Evolutionary conservation across 2,797 vertebrate species (phyloP).

Genomic region (Threskiornis aethiopicus): DNA sequence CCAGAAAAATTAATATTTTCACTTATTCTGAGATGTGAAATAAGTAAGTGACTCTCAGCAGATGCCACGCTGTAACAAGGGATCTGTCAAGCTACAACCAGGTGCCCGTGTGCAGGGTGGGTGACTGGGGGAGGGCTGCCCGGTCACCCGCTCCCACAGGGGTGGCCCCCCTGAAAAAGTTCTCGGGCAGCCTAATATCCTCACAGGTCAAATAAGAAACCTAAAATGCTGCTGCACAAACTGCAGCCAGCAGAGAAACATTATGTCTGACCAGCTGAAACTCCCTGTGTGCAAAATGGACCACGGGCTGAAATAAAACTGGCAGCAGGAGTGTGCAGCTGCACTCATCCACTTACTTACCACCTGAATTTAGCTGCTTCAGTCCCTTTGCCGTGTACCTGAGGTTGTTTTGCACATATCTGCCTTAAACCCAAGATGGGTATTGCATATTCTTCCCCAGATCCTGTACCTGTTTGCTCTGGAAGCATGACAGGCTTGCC

Average conservation of each 20-base stretch:
- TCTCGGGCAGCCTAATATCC: not conserved
- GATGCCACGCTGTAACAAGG: not conserved
- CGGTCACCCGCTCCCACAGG: accelerated
- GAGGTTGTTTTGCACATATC: not conserved
- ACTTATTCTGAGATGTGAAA: not conserved
- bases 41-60: not conserved
- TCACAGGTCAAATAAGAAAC: not conserved
- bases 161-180: not conserved
- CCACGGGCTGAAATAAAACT: not conserved
- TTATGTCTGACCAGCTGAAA: not conserved
- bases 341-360: not conserved
- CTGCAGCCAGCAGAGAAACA: not conserved
- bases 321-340: accelerated
- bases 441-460: not conserved
- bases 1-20: not conserved
- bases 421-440: not conserved
- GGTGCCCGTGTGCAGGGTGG: accelerated
- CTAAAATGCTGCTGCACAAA: not conserved
- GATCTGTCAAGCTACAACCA: not conserved
- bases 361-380: not conserved
- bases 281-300: not conserved
- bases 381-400: not conserved
- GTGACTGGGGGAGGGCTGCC: not conserved
- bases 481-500: not conserved
- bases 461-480: not conserved